phyloP scores from a whole-genome alignment of 2,888 invertebrate species.

The Zygothrica quintamaculata region DNA sequence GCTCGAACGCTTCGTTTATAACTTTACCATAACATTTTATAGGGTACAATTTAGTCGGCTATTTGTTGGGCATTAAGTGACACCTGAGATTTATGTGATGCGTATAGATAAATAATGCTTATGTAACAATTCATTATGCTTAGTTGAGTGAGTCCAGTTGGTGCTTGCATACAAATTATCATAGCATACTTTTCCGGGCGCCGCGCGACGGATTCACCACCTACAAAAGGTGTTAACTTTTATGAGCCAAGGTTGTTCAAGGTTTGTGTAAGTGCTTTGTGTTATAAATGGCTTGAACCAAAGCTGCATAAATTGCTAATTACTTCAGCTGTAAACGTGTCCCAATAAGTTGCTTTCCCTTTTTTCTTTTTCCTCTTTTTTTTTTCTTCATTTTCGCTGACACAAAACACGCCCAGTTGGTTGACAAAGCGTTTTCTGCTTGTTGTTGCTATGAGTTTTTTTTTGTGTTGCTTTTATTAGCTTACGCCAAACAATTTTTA shows the following conservation, averaged over 20 bases:
- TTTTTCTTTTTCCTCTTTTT: too few relatives aligned
- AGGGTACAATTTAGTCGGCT: conserved; percentile 29
- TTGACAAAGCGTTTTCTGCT: conserved; percentile 57
- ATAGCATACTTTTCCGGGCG: conserved; percentile 45
- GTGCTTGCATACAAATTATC: conserved; percentile 38
- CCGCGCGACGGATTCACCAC: conserved; percentile 3
- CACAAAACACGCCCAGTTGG: conserved; percentile 8
- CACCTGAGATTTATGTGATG: conserved; percentile 63
- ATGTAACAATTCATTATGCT: conserved; percentile 73
- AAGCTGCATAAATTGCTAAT: conserved; percentile 74
- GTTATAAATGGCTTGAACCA: conserved; percentile 48
- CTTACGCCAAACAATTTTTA: conserved; percentile 27
- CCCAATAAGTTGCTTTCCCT: too few relatives aligned
- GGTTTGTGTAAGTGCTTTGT: conserved; percentile 44
- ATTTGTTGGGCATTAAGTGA: conserved; percentile 4
- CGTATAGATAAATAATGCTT: conserved; percentile 68
- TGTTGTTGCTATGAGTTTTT: conserved; percentile 46
- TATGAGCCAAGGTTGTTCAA: conserved; percentile 48
- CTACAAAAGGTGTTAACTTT: conserved; percentile 52
- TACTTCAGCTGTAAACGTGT: conserved; percentile 50
- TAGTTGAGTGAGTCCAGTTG: conserved; percentile 31
- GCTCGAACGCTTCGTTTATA: conserved; percentile 1
- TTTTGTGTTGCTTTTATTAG: conserved; percentile 27
- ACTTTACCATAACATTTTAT: too few relatives aligned
- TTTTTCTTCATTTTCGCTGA: conserved; percentile 1